Evolutionary conservation across 1,140 invertebrate genomes (phyloP).

Genomic region (Drosophila ambigua): DNA sequence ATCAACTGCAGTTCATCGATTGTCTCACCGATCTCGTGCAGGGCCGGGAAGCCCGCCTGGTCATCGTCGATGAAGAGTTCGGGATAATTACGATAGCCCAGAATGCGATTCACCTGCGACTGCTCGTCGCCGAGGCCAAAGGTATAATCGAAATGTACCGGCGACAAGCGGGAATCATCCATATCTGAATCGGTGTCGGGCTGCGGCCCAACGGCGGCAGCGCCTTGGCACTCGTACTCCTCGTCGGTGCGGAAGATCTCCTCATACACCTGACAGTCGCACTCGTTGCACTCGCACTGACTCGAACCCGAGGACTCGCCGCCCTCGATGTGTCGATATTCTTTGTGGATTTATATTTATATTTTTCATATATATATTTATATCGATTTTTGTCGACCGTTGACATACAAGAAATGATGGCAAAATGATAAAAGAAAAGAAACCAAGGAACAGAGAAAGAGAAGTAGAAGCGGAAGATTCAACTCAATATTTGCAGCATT

Average conservation of each 20-base stretch:
- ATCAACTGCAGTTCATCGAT: constrained; percentile 83
- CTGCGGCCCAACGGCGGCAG: constrained; percentile 8
- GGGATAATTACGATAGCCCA: constrained; percentile 73
- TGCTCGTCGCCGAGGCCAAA: constrained; percentile 67
- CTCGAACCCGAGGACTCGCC: constrained; percentile 63
- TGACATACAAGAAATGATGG: constrained; percentile 42
- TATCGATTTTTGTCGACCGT: constrained; percentile 1
- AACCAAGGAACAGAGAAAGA: constrained; percentile 34
- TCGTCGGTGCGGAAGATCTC: constrained; percentile 68
- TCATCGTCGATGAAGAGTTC: constrained; percentile 80
- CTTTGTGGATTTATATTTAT: constrained; percentile 48
- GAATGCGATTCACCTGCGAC: constrained; percentile 69
- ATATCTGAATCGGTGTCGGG: no score
- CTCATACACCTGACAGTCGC: constrained; percentile 65
- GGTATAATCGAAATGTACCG: constrained; percentile 54
- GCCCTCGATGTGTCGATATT: constrained; percentile 79
- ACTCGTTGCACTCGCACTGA: constrained; percentile 59
- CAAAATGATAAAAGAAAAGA: constrained; percentile 49
- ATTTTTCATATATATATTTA: constrained; percentile 14
- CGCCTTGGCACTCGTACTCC: constrained; percentile 68
- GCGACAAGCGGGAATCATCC: constrained; percentile 2
- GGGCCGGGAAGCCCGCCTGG: constrained; percentile 73
- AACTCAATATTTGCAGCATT: constrained; percentile 78
- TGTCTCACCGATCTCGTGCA: constrained; percentile 83
- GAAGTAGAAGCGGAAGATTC: neutral